A percentile compares a stretch with the other conserved stretches of the same genome.
phyloP scores from a whole-genome alignment of 2,797 vertebrate genomes.

The Tokudaia muenninki region DNA sequence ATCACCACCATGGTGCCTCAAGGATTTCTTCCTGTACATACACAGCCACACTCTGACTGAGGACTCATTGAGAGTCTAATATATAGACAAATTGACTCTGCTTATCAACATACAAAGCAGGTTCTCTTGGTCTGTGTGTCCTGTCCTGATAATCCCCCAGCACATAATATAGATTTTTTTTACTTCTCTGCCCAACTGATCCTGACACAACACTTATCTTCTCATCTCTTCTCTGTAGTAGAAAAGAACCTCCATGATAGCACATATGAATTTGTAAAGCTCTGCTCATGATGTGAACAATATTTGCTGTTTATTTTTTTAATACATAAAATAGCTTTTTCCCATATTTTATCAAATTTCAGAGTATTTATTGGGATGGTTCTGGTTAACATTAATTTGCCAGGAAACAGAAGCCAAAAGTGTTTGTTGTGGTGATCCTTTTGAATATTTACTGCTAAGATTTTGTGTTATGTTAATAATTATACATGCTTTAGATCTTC shows the following conservation, averaged over 20 bases:
- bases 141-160: background rate
- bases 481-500: background rate
- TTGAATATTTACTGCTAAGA: slow-evolving; percentile 29
- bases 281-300: background rate
- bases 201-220: background rate
- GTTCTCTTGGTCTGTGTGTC: background rate
- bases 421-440: slow-evolving; percentile 39
- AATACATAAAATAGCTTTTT: background rate
- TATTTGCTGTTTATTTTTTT: background rate
- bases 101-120: background rate
- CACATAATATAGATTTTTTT: background rate
- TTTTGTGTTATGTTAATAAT: slow-evolving; percentile 37
- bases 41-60: background rate
- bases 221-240: background rate
- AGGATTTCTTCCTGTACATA: background rate
- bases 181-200: background rate
- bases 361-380: slow-evolving; percentile 8
- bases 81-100: background rate
- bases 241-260: background rate
- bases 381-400: slow-evolving; percentile 11
- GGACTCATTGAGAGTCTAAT: background rate
- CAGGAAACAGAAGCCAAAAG: slow-evolving; percentile 47
- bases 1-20: background rate
- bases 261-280: background rate
- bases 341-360: slow-evolving; percentile 1